Evolutionary conservation across 2,113 vertebrate genomes (phyloP).

Genomic region (Siniperca knerii): DNA sequence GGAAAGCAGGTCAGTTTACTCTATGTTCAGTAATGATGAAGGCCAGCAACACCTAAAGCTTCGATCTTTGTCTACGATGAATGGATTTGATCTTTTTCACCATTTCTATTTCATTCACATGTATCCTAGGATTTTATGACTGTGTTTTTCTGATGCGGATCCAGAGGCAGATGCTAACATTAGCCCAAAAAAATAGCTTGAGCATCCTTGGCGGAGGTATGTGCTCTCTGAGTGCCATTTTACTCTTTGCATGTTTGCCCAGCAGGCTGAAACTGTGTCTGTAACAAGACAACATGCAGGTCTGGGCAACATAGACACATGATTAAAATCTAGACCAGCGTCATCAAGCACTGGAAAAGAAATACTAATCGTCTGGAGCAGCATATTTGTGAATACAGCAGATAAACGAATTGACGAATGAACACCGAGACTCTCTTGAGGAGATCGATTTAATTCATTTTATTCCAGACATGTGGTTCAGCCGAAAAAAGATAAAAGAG

Average conservation of each 20-base stretch:
- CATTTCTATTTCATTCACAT: background rate
- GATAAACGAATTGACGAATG: too few relatives aligned
- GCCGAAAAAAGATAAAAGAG: background rate
- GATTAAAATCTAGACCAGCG: constrained; percentile 4
- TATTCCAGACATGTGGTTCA: background rate
- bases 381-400: background rate
- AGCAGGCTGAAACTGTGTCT: constrained; percentile 3
- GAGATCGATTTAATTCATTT: background rate
- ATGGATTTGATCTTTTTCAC: background rate
- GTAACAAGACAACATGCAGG: constrained; percentile 14
- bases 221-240: background rate
- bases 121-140: background rate
- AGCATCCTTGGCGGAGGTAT: background rate
- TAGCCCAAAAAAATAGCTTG: background rate
- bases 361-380: background rate
- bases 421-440: background rate
- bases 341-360: background rate
- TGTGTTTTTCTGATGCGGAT: background rate
- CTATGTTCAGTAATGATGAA: too few relatives aligned
- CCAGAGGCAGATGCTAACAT: background rate
- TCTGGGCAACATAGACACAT: constrained; percentile 3
- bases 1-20: too few relatives aligned
- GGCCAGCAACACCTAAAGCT: too few relatives aligned
- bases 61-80: too few relatives aligned
- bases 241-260: constrained; percentile 4